Percentiles rank a stretch among this genome's conserved stretches.
phyloP scores from a whole-genome alignment of 2,888 invertebrate species.

The Luffia ferchaultella region DNA sequence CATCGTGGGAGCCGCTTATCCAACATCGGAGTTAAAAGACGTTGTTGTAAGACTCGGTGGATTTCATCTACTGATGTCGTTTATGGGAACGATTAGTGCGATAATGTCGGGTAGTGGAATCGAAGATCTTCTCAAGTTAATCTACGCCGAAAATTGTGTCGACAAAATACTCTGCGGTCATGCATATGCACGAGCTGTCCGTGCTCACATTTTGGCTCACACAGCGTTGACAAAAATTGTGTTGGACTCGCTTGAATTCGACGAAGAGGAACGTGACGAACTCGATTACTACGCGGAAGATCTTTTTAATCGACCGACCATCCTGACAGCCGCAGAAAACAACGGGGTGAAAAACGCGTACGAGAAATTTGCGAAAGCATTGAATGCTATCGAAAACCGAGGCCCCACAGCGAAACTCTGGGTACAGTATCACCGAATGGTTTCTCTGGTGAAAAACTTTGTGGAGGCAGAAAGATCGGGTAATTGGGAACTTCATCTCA shows the following conservation, averaged over 20 bases:
- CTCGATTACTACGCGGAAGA: background rate
- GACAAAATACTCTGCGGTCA: slow-evolving; percentile 24
- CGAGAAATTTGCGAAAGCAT: slow-evolving; percentile 11
- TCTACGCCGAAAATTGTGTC: slow-evolving; percentile 16
- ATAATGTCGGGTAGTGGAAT: slow-evolving; percentile 25
- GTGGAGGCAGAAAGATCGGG: slow-evolving; percentile 22
- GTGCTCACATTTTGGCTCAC: slow-evolving; percentile 16
- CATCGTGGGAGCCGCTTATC: background rate
- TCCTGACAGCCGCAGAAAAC: background rate
- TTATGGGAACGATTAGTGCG: slow-evolving; percentile 21
- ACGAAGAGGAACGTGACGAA: background rate
- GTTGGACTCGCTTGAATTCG: background rate
- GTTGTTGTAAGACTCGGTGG: slow-evolving; percentile 16
- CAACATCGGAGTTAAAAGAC: background rate
- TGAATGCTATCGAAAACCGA: slow-evolving; percentile 16
- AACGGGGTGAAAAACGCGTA: slow-evolving; percentile 14
- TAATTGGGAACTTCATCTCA: slow-evolving; percentile 21
- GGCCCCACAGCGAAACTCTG: slow-evolving; percentile 25
- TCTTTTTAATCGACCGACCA: background rate
- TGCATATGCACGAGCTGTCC: slow-evolving; percentile 21
- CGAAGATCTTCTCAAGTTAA: slow-evolving; percentile 7
- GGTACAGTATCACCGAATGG: slow-evolving; percentile 28
- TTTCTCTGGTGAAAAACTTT: slow-evolving; percentile 22
- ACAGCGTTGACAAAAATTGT: background rate
- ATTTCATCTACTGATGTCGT: slow-evolving; percentile 27